Base-by-base conservation (phyloP, 2,113 vertebrate genomes). In the Poeciliopsis turrubarensis region DNA sequence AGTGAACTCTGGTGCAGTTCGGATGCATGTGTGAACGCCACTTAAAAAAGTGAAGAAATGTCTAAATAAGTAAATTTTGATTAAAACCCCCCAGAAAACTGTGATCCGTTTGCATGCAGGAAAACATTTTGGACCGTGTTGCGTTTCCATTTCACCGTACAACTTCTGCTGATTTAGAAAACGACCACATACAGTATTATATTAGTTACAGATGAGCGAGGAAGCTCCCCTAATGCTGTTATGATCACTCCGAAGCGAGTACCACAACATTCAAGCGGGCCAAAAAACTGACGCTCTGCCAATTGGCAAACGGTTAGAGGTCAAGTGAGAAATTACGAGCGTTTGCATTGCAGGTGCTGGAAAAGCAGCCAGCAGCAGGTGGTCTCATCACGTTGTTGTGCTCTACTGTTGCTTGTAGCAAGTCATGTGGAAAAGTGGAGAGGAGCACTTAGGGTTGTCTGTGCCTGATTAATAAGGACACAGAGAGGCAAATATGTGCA, bases 381-480 rank as follows among this genome's bases (percentile, higher is more conserved):
- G 91, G 88, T 84, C 89, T 87, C 89, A 92, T 92, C 91, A 92
- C 86, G 86, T 87, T 88, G 86, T 82, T 83, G 85, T 86, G 83
- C 83, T 86, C 89, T 60, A 86, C 90, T 93, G 92, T 93, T 92
- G 91, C 92, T 92, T 86, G 89, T 87, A 91, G 86, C 91, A 87
- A 92, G 90, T 92, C 91, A 92, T 91, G 91, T 91, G 90, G 91
- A 92, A 93, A 93, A 93, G 90, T 92, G 91, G 91, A 91, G 92
- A 91, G 92, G 91, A 91, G 88, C 90, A 85, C 90, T 92, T 87
- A 85, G 90, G 90, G 90, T 90, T 89, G 92, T 90, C 91, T 87
- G 89, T 76, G 90, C 88, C 83, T 93, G 92, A 93, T 93, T 93
- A 93, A 93, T 92, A 92, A 92, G 89, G 90, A 92, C 91, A 90